phyloP scores from a whole-genome alignment of 2,888 invertebrate species.

The Coenonympha glycerion region DNA sequence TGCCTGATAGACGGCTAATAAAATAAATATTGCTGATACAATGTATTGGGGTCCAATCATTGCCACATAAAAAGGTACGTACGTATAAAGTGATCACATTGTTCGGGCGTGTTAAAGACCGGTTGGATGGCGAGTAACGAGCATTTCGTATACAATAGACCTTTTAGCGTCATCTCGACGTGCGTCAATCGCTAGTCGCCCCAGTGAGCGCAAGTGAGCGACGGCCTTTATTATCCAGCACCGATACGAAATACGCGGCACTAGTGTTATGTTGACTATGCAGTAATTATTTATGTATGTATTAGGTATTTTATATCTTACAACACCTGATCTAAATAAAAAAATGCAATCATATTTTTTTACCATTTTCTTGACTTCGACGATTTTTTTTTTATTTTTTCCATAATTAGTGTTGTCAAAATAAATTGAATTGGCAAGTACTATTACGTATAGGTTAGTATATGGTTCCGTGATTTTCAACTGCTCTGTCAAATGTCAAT shows the following conservation, averaged over 20 bases:
- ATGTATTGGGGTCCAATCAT: constrained; percentile 7
- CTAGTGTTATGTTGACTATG: constrained; percentile 25
- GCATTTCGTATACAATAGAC: constrained; percentile 74
- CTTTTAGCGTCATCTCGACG: constrained; percentile 72
- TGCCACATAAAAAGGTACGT: constrained; percentile 43
- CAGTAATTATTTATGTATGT: constrained; percentile 31
- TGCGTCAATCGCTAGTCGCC: constrained; percentile 64
- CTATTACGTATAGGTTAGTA: too few species aligned
- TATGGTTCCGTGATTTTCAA: too few species aligned
- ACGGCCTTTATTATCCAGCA: constrained; percentile 52
- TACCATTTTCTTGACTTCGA: neutral
- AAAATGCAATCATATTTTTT: constrained; percentile 13
- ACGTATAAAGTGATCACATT: constrained; percentile 72
- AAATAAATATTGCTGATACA: constrained; percentile 7
- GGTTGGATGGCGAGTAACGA: constrained; percentile 67
- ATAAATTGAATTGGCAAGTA: too few species aligned
- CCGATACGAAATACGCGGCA: constrained; percentile 30
- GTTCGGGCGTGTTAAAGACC: constrained; percentile 72
- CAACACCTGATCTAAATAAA: constrained; percentile 18
- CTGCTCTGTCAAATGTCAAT: too few species aligned
- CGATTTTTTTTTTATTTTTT: too few species aligned
- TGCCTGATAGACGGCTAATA: constrained; percentile 1
- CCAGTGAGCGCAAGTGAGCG: constrained; percentile 45
- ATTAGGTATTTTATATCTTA: constrained; percentile 27
- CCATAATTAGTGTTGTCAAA: too few species aligned